phyloP scores from a whole-genome alignment of 2,797 vertebrate genomes.

The Gymnodraco acuticeps region DNA sequence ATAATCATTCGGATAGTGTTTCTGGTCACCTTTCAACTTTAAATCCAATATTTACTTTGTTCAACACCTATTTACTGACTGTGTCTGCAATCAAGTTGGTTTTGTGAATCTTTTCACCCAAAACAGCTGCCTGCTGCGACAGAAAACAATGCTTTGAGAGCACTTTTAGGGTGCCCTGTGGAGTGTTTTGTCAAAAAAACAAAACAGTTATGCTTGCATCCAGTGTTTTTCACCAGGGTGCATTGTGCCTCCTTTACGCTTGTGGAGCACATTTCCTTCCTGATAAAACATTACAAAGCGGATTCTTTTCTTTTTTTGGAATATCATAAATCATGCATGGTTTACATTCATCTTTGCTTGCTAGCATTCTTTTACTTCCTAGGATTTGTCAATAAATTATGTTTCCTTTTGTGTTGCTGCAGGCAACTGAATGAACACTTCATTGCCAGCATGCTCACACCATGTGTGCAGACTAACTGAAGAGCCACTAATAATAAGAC shows the following conservation, averaged over 20 bases:
- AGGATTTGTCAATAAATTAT: not conserved
- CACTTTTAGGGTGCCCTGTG: not conserved
- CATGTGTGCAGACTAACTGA: not conserved
- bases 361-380: not conserved
- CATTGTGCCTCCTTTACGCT: not conserved
- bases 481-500: not conserved
- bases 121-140: not conserved
- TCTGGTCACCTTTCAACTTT: not conserved
- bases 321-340: constrained; percentile 12
- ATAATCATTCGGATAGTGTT: not conserved
- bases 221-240: not conserved
- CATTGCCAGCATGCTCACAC: not conserved
- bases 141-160: not conserved
- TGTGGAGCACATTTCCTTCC: constrained; percentile 1
- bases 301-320: not conserved
- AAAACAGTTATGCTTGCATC: not conserved
- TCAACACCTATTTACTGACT: not conserved
- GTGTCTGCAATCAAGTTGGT: not conserved
- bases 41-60: not conserved
- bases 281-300: not conserved
- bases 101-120: not conserved
- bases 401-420: not conserved
- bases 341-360: not conserved
- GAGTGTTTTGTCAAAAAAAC: not conserved
- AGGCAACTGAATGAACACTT: not conserved